Evolutionary conservation across 2,888 invertebrate species (phyloP), one percentile per base, ranked within the genome.

Genomic region (Drosophila mulleri): DNA sequence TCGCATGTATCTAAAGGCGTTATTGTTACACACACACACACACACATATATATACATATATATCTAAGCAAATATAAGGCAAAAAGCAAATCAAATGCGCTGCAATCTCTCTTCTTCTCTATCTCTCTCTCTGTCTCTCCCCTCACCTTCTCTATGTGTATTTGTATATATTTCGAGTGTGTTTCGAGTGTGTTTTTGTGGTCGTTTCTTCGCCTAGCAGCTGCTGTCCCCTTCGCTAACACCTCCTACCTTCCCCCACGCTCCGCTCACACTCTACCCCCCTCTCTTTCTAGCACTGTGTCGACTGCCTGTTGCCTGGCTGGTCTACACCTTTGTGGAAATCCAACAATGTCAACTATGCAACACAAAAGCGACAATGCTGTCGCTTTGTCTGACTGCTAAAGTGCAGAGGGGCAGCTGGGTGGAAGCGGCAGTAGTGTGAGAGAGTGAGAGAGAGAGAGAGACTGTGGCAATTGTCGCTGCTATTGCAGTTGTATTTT

Each of bases 311-410:
- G 78, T 77, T 77, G 80, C 80, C 80, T 48, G 47, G 59, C 61
- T 47, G 39, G 69, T 67, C 71, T 72, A 72, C 83, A 85, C 86
- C 88, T 88, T 88, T 80, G 88, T 88, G 76, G 75, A 81, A 86
- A 85, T 88, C 83, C 81, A 85, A 85, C 84, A 85, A 85, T 85
- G 84, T 85, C 84, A 85, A 88, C 84, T 85, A 88, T 85, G 84
- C 83, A 83, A 88, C 83, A 83, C 88, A 85, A 85, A 88, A 86
- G 88, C 88, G 77, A 85, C 84, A 88, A 83, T 85, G 75, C 83
- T 73, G 73, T 79, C 83, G 88, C 83, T 85, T 85, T 85, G 84
- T 85, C 86, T 83, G 88, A 73, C 86, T 78, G 71, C 68, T 67
- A 68, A 70, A 56, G 73, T 56, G 74, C 56, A 41, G 54, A 41